Base-by-base conservation (phyloP, 2,113 vertebrate genomes). In the Todiramphus saurophagus region DNA sequence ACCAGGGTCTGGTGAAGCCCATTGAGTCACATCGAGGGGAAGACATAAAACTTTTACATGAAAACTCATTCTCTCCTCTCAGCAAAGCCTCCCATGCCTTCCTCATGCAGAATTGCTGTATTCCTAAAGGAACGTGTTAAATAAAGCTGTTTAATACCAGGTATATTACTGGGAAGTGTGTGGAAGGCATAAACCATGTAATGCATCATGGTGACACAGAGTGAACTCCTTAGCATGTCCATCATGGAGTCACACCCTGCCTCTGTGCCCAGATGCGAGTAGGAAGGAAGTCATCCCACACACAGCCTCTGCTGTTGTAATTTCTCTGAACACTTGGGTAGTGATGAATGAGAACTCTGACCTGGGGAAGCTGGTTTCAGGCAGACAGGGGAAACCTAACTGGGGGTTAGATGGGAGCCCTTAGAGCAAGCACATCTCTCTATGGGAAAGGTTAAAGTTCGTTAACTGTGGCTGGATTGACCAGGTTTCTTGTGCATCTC, bases 381-480 rank as follows among this genome's bases (percentile, higher is more conserved):
- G 25, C 35, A 89, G 19, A 37, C 28, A 68, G 30, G 25, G 30
- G 46, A 43, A 60, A 55, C 20, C 60, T 78, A 2, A 31, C 4
- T 1, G 3, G 27, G 10, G 9, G 4, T 76, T 46, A 78, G 9
- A n/a, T 72, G 73, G 33, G 37, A 90, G 25, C n/a, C 33, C 5
- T 25, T n/a, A n/a, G 7, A 79, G 35, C 41, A 77, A 55, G n/a
- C 41, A 66, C 21, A 56, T 64, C 21, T 43, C 20, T 60, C 24
- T 37, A 0, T 20, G 78, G 70, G 12, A 72, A 44, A 73, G n/a
- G 53, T 46, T 46, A 50, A 50, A 50, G 23, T 37, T 83, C 7
- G 0, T 28, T 58, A 3, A 27, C 55, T 51, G 0, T 27, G 46
- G 25, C 13, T 60, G 41, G 8, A 9, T 28, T 83, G 50, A 41